Conservation (phyloP, 2,797 vertebrate genomes). For the Loriculus beryllinus region DNA sequence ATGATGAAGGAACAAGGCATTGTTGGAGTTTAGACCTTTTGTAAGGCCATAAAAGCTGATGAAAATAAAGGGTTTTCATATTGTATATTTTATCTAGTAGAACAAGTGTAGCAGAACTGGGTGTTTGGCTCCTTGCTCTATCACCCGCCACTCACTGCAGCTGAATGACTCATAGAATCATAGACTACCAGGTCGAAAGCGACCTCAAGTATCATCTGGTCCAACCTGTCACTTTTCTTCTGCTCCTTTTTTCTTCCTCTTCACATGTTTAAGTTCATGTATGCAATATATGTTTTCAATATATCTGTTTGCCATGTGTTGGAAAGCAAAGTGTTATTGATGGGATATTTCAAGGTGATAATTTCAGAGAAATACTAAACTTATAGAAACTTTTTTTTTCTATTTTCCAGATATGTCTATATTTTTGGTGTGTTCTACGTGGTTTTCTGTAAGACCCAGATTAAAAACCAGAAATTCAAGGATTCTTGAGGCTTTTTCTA, state of each 20-base stretch:
- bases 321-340: not conserved
- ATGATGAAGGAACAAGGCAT: not conserved
- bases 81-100: not conserved
- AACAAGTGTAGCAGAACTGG: not conserved
- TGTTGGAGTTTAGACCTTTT: not conserved
- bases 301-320: rapidly evolving
- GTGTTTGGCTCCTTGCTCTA: not conserved
- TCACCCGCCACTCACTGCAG: not conserved
- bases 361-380: not conserved
- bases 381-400: not conserved
- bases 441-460: not conserved
- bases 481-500: not conserved
- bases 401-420: not conserved
- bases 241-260: not conserved
- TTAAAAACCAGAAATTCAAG: not conserved
- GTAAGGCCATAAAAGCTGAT: not conserved
- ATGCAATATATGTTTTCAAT: not conserved
- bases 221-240: not conserved
- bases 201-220: not conserved
- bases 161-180: not conserved
- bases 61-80: not conserved
- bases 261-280: not conserved
- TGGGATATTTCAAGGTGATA: not conserved
- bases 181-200: not conserved
- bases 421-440: not conserved